Evolutionary conservation across 2,113 vertebrate species (phyloP), one percentile per base, ranked within the genome.

Genomic region (Phyllostomus hastatus): DNA sequence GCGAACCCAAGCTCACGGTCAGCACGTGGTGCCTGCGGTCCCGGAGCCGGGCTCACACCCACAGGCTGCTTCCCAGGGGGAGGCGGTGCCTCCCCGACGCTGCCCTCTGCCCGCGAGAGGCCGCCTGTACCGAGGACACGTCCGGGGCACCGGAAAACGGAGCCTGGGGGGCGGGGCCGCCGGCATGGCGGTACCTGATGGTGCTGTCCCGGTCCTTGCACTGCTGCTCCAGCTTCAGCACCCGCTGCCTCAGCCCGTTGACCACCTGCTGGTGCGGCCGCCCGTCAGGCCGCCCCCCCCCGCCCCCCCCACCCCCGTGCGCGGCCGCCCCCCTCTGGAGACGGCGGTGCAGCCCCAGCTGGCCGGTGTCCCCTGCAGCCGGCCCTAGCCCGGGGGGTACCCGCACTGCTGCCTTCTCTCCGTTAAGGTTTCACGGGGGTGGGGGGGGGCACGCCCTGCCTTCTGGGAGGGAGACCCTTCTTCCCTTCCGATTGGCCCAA

Each of bases 211-310:
- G 99, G 95, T 99, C 99, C 97, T 99, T 98, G 98, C 99, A 99
- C 96, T 99, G 99, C 80, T 99, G 99, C 96, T 99, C 99, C 85
- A 99, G 97, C 97, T 98, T 99, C 94, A 99, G 96, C 67, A 99
- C 98, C 97, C 99, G 99, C 97, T 99, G 99, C 93, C 99, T 99
- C 69, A 99, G 98, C 76, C 99, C 99, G 19, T 97, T 99, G 33
- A 99, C 83, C 73, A 99, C 98, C 99, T 99, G 97, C 41, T 97
- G 16, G 95, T 97, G 33, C 38, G 90, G 50, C 54, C n/a, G 5
- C n/a, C 22, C 14, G 4, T 17, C 67, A 50, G 10, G 66, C 19
- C 0, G 19, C 1, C 57, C 2, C 1, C 41, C n/a, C n/a, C n/a
- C n/a, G n/a, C n/a, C n/a, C n/a, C n/a, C n/a, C n/a, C n/a, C n/a